Conservation (phyloP, 2,888 invertebrate species). For the Geophilus truncorum region DNA sequence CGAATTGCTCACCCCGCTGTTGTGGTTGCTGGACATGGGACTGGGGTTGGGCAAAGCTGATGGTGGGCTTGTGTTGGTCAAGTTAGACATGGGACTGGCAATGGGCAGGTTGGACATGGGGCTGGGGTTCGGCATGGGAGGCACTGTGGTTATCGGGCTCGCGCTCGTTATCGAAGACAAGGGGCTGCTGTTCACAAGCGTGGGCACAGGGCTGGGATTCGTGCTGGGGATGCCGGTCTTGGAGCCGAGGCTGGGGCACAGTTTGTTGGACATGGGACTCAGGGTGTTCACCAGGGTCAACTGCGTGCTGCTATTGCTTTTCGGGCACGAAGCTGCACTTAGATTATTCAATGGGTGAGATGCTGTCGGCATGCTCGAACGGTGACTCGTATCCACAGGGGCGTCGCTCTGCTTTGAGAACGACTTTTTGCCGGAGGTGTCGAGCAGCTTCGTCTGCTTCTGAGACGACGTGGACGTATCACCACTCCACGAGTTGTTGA, state of each 20-base stretch:
- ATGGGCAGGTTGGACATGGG: constrained; percentile 31
- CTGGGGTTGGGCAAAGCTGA: constrained; percentile 29
- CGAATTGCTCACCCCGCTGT: not conserved
- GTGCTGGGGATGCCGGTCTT: not conserved
- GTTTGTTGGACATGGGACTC: constrained; percentile 29
- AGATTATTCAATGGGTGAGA: not conserved
- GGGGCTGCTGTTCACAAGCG: not conserved
- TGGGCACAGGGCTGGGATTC: not conserved
- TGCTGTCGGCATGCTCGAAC: constrained; percentile 11
- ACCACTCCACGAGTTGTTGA: not conserved
- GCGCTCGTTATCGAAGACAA: constrained; percentile 28
- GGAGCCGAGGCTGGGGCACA: not conserved
- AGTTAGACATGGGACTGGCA: constrained; percentile 30
- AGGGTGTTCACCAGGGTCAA: not conserved
- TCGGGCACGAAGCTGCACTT: constrained; percentile 28
- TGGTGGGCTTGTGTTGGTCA: constrained; percentile 28
- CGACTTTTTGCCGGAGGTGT: not conserved
- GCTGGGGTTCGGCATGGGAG: constrained; percentile 29
- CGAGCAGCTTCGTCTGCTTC: not conserved
- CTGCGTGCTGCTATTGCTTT: constrained; percentile 30
- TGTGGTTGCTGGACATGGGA: constrained; percentile 30
- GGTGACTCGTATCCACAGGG: not conserved
- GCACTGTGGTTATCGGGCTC: constrained; percentile 25
- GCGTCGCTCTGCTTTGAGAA: not conserved
- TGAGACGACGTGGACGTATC: not conserved